Base-by-base conservation (phyloP, 1,140 invertebrate species). In the Conus betulinus region DNA sequence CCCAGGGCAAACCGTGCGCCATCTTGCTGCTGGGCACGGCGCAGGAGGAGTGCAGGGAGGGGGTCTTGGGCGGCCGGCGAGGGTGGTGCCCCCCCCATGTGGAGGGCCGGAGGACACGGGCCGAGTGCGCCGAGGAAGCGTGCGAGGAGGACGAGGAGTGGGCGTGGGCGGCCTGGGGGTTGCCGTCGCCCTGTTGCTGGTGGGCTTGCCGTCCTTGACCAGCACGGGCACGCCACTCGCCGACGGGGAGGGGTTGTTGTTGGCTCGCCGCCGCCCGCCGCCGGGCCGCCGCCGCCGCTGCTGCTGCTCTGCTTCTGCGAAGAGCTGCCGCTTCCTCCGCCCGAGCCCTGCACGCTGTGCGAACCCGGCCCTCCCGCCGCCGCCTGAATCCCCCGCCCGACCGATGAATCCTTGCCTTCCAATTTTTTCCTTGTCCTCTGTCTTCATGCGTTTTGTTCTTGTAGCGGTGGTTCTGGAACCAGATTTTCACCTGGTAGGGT, bases 401-500 rank as follows among this genome's bases (percentile, higher is more conserved):
- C 25, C n/a, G n/a, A n/a, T n/a, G 90, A 85, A 7, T 88, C 78
- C 57, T 90, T 74, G 52, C 71, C 63, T 25, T 94, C 94, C 90
- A 92, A n/a, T 91, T 90, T 94, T 95, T 51, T 94, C 94, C 83
- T 94, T 94, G 87, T 95, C 95, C 90, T 97, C n/a, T n/a, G n/a
- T 97, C 17, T 96, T 95, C 90, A 96, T 96, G 79, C 97, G 94
- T 93, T 97, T 97, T n/a, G 91, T 96, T 96, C 93, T 97, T 97
- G 94, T 97, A 97, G 52, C 97, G 96, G 92, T 97, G 97, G 93
- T 97, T 97, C 93, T 97, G 96, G 93, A 99, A 99, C 99, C 99
- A 99, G 93, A 99, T 99, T 97, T 99, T 99, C 76, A 99, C 99
- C 98, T 99, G 95, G 94, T 95, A 5, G 93, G 0, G 98, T 99